Percentiles rank a stretch among this genome's conserved stretches.
Evolutionary conservation across 2,888 invertebrate species (phyloP).

Genomic region (Lepidochitona cinerea): DNA sequence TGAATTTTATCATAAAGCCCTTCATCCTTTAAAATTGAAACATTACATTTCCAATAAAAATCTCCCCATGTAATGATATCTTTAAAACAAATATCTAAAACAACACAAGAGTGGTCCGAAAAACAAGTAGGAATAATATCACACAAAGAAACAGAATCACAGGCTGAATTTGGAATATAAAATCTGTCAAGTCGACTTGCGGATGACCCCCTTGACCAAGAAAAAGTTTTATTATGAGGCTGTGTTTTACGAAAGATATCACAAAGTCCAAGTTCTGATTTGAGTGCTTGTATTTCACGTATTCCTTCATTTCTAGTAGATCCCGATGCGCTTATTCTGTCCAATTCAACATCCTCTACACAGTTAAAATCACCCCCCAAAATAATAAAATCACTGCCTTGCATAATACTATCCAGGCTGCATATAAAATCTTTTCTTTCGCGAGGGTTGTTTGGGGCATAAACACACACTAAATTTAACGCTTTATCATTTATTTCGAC

Average conservation of each 20-base stretch:
- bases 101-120: neutral
- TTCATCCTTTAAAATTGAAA: neutral
- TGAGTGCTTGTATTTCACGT: neutral
- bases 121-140: neutral
- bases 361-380: neutral
- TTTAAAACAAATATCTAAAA: neutral
- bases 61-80: neutral
- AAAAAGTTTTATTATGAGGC: neutral
- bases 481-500: neutral
- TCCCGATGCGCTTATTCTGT: neutral
- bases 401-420: neutral
- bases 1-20: neutral
- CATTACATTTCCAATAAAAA: neutral
- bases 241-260: neutral
- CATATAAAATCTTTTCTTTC: neutral
- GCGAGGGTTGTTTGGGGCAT: neutral
- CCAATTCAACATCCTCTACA: too few relatives aligned
- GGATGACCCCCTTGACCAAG: neutral
- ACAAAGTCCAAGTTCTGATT: neutral
- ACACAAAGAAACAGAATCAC: neutral
- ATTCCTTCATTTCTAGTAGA: neutral
- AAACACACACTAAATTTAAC: neutral
- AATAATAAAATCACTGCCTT: neutral
- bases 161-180: neutral
- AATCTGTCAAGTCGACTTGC: slow-evolving; percentile 5